These are phyloP conservation scores for Lagorchestes hirsutus DNA, from an alignment of 2,797 vertebrate genomes.

Conservation along the genomic window DNA sequence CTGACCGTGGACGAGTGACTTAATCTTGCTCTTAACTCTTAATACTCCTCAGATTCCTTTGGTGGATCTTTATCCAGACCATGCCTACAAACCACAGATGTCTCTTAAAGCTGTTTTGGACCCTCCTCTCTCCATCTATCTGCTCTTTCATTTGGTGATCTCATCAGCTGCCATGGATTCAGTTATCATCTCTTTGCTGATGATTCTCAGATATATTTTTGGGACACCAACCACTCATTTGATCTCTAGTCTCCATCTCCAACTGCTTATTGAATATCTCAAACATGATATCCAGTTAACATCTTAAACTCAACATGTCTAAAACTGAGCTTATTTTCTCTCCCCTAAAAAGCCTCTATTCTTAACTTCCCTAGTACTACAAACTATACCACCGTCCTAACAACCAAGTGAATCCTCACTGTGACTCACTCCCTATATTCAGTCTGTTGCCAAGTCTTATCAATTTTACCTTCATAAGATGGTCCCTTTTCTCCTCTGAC, in stretches of 20 bases:
- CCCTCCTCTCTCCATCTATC: too few species aligned
- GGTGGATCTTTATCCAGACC: not conserved
- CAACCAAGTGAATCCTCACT: not conserved
- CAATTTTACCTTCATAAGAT: not conserved
- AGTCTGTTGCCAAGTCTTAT: not conserved
- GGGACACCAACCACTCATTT: not conserved
- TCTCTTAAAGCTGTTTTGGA: not conserved
- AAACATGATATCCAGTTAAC: not conserved
- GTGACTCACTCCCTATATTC: not conserved
- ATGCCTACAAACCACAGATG: not conserved
- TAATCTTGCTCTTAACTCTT: not conserved
- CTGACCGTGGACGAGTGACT: not conserved
- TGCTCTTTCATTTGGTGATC: too few species aligned
- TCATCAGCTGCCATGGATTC: too few species aligned
- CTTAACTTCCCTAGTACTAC: not conserved
- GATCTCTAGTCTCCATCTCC: not conserved
- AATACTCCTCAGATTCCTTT: not conserved
- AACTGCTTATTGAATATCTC: not conserved
- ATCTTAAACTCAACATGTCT: not conserved
- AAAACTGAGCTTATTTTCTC: not conserved
- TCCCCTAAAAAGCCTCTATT: not conserved
- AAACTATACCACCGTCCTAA: not conserved
- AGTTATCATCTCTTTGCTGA: too few species aligned
- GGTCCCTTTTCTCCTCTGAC: not conserved
- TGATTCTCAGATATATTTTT: not conserved